Conservation (phyloP, 1,140 invertebrate genomes). For the Marisa cornuarietis region DNA sequence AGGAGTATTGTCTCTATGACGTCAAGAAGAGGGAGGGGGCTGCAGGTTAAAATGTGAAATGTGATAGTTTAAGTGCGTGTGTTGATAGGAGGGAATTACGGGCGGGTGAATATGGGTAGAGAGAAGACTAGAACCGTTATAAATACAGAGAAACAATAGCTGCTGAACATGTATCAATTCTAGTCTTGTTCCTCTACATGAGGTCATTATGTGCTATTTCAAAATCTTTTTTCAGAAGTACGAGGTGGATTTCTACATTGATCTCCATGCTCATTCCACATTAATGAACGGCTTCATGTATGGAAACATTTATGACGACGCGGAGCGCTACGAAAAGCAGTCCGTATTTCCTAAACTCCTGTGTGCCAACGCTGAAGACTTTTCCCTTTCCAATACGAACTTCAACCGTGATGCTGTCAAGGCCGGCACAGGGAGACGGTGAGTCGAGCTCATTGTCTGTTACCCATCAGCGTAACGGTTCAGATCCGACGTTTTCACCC, state of each 20-base stretch:
- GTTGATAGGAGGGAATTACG: no score
- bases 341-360: slow-evolving; percentile 90
- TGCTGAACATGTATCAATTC: not conserved
- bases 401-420: slow-evolving; percentile 90
- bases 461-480: no score
- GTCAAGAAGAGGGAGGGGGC: no score
- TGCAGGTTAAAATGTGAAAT: no score
- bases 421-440: slow-evolving; percentile 86
- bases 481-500: no score
- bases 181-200: not conserved
- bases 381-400: slow-evolving; percentile 81
- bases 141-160: no score
- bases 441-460: slow-evolving; percentile 35
- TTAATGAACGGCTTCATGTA: slow-evolving; percentile 94
- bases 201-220: not conserved
- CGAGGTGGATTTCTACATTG: slow-evolving; percentile 91
- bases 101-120: no score
- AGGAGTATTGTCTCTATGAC: no score
- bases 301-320: slow-evolving; percentile 94
- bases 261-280: slow-evolving; percentile 93
- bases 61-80: no score
- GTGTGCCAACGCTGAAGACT: slow-evolving; percentile 85
- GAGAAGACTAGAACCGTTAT: no score
- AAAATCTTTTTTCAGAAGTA: slow-evolving; percentile 70
- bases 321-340: slow-evolving; percentile 62